These are phyloP conservation scores for Hephaestus fuliginosus DNA, from an alignment of 2,797 vertebrate genomes.

Conservation along the genomic window DNA sequence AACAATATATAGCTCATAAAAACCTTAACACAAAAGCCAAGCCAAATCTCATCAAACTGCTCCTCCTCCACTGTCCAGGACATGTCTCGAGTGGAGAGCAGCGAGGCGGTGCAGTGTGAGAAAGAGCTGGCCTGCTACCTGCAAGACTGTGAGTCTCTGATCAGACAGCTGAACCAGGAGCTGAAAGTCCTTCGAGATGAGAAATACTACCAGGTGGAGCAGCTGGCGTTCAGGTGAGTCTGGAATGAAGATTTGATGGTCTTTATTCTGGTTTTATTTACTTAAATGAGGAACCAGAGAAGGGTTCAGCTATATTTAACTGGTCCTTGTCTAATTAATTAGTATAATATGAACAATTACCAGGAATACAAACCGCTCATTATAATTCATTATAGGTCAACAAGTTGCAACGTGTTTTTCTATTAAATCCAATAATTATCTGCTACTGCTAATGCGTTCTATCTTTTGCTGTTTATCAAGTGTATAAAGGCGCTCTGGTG, in stretches of 20 bases:
- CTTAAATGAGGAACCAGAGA: not conserved
- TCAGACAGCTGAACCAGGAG: constrained; percentile 92
- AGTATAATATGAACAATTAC: not conserved
- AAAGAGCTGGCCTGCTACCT: constrained; percentile 92
- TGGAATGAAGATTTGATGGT: no score
- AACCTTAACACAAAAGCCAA: not conserved
- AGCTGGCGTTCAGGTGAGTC: constrained; percentile 94
- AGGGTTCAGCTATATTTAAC: not conserved
- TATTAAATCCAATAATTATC: constrained; percentile 7
- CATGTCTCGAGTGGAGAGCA: constrained; percentile 91
- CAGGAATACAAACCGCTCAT: not conserved
- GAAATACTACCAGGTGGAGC: constrained; percentile 97
- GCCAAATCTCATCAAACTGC: not conserved
- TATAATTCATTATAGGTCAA: constrained; percentile 11
- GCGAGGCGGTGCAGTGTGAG: constrained; percentile 91
- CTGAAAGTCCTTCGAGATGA: constrained; percentile 94
- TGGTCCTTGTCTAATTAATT: not conserved
- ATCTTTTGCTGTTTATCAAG: not conserved
- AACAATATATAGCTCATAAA: not conserved
- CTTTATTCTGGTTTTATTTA: not conserved
- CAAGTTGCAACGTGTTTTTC: not conserved
- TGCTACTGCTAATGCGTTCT: not conserved
- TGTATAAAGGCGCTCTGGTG: not conserved
- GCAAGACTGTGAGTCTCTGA: constrained; percentile 93
- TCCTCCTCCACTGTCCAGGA: constrained; percentile 83